These are phyloP conservation scores for Sylvietta virens DNA, from an alignment of 2,113 vertebrate species.

Conservation along the genomic window DNA sequence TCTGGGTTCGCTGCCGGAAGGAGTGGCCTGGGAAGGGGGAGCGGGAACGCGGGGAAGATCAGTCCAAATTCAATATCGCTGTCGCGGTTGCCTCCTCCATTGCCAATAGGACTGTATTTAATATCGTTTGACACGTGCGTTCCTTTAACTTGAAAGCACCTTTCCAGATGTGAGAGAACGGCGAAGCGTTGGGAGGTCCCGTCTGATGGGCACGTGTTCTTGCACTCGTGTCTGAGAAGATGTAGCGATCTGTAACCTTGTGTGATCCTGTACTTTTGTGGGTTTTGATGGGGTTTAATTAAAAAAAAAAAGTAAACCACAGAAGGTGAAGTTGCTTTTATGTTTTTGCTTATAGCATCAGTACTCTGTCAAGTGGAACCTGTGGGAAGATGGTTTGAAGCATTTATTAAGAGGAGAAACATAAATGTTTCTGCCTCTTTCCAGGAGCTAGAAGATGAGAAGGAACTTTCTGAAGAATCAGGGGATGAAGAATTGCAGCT, in stretches of 20 bases:
- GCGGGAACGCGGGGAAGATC: neutral
- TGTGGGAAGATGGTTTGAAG: constrained; percentile 97
- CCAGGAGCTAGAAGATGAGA: constrained; percentile 96
- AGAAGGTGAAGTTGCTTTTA: constrained; percentile 36
- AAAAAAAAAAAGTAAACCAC: neutral
- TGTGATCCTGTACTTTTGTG: neutral
- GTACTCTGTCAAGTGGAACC: constrained; percentile 91
- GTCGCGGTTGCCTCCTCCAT: accelerated
- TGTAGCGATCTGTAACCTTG: neutral
- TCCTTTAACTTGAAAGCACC: neutral
- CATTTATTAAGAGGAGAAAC: constrained; percentile 90
- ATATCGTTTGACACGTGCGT: accelerated
- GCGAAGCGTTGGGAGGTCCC: neutral
- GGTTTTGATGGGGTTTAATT: neutral
- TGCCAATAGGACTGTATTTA: accelerated
- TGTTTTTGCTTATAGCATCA: constrained; percentile 80
- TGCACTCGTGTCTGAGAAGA: accelerated
- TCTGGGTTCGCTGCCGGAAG: neutral
- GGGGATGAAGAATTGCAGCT: constrained; percentile 94
- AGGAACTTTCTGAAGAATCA: constrained; percentile 89
- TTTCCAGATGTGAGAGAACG: accelerated
- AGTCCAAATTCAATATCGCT: accelerated
- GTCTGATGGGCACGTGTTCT: accelerated
- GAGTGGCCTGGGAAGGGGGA: neutral
- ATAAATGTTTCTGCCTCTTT: constrained; percentile 92